Percentiles rank a stretch among this genome's conserved stretches.
phyloP scores from a whole-genome alignment of 1,140 invertebrate species.

The Parapsyche elsis region DNA sequence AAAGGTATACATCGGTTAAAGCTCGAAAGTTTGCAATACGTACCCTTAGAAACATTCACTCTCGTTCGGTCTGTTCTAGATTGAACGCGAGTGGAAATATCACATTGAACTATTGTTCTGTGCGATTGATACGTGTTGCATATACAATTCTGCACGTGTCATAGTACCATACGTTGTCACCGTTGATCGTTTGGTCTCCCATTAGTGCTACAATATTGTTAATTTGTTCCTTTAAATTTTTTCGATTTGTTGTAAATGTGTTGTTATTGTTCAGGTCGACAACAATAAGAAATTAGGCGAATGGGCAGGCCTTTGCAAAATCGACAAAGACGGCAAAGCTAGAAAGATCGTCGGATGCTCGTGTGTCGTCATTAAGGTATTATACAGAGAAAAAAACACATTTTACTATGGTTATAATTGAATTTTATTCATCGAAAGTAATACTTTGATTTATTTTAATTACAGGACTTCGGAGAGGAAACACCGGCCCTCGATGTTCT shows the following conservation, averaged over 20 bases:
- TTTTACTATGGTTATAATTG: background rate
- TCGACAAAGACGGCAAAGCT: slow-evolving; percentile 98
- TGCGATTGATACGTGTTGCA: slow-evolving; percentile 42
- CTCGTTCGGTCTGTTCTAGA: slow-evolving; percentile 50
- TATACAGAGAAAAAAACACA: slow-evolving; percentile 44
- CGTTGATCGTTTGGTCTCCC: slow-evolving; percentile 53
- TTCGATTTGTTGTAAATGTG: slow-evolving; percentile 5
- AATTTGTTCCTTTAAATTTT: background rate
- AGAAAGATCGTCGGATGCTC: slow-evolving; percentile 99
- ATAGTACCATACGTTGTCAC: slow-evolving; percentile 53
- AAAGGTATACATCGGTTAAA: slow-evolving; percentile 68
- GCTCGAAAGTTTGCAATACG: slow-evolving; percentile 34
- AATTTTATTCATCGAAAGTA: background rate
- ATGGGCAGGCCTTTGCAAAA: slow-evolving; percentile 99
- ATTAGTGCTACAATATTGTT: slow-evolving; percentile 56
- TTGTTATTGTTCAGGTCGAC: slow-evolving; percentile 75
- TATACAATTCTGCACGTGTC: slow-evolving; percentile 53
- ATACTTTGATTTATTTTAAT: slow-evolving; percentile 58
- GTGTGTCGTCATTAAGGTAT: slow-evolving; percentile 95
- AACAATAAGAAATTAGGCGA: slow-evolving; percentile 99
- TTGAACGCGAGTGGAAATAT: slow-evolving; percentile 46
- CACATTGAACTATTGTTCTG: slow-evolving; percentile 29
- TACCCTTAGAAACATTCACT: slow-evolving; percentile 46
- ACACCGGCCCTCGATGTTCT: slow-evolving; percentile 92
- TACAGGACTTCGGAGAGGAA: slow-evolving; percentile 95